Percentiles rank a stretch among this genome's conserved stretches.
Conservation (phyloP, 2,113 vertebrate species). For the Perognathus longimembris region DNA sequence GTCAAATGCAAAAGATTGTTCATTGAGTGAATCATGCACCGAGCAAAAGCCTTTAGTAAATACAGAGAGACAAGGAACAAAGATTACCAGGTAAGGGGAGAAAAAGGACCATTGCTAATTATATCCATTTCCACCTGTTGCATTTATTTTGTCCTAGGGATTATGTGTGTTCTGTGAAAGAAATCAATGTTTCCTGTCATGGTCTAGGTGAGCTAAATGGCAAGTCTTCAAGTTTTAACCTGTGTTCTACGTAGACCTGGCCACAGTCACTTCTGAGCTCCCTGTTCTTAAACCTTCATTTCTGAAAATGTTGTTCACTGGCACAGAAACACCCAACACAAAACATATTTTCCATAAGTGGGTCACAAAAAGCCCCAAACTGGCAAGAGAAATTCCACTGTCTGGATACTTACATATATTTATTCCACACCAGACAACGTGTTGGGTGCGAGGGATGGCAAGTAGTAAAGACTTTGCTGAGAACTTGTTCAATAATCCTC, state of each 20-base stretch:
- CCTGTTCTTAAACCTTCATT: not conserved
- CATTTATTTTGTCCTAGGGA: slow-evolving; percentile 32
- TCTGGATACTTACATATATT: not conserved
- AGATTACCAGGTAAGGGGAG: not conserved
- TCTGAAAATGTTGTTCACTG: slow-evolving; percentile 42
- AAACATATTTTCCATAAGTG: slow-evolving; percentile 16
- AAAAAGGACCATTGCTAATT: not conserved
- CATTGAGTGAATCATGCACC: not conserved
- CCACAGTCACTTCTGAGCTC: not conserved
- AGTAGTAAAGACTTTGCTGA: not conserved
- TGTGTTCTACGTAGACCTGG: not conserved
- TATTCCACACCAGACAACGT: not conserved
- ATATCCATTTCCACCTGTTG: slow-evolving; percentile 7
- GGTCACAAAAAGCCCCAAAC: not conserved
- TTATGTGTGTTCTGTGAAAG: not conserved
- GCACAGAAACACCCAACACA: not conserved
- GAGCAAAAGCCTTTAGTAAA: not conserved
- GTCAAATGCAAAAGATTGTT: not conserved
- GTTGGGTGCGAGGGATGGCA: not conserved
- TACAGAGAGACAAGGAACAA: not conserved
- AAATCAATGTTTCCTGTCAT: not conserved
- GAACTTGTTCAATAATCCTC: not conserved
- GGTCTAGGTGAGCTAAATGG: slow-evolving; percentile 12
- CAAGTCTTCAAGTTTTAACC: slow-evolving; percentile 14
- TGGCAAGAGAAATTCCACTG: not conserved